Evolutionary conservation across 2,113 vertebrate genomes (phyloP).

Genomic region (Eulemur macaco): DNA sequence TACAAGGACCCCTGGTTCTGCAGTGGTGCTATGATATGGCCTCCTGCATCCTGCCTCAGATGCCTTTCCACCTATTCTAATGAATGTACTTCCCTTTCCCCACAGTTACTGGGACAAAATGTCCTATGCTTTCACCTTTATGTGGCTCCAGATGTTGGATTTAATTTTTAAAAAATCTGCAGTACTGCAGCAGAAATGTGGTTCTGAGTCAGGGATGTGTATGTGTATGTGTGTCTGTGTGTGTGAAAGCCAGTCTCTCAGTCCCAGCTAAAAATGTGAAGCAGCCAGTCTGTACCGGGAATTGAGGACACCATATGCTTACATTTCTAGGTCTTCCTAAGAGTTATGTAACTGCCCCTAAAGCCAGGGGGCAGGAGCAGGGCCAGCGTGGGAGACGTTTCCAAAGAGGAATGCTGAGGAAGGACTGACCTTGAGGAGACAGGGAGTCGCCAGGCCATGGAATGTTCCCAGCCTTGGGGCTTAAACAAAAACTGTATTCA

Average conservation of each 20-base stretch:
- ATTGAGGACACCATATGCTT: conserved; percentile 65
- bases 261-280: conserved; percentile 63
- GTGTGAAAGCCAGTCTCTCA: conserved; percentile 52
- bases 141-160: conserved; percentile 3
- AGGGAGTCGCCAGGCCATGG: conserved; percentile 38
- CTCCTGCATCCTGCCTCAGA: background rate
- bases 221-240: background rate
- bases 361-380: conserved; percentile 58
- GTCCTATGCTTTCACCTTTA: background rate
- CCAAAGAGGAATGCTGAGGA: conserved; percentile 54
- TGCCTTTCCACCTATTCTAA: background rate
- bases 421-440: conserved; percentile 64
- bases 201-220: conserved; percentile 11
- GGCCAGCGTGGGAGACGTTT: conserved; percentile 64
- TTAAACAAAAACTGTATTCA: conserved; percentile 75
- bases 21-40: too few species aligned
- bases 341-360: conserved; percentile 63
- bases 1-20: too few species aligned
- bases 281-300: conserved; percentile 17
- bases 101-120: background rate
- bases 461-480: conserved; percentile 61
- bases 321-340: conserved; percentile 66
- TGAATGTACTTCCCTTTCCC: background rate
- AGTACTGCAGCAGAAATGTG: background rate
- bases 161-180: background rate